These are phyloP conservation scores for Rousettus madagascariensis DNA, from an alignment of 2,797 vertebrate genomes.

Conservation along the genomic window DNA sequence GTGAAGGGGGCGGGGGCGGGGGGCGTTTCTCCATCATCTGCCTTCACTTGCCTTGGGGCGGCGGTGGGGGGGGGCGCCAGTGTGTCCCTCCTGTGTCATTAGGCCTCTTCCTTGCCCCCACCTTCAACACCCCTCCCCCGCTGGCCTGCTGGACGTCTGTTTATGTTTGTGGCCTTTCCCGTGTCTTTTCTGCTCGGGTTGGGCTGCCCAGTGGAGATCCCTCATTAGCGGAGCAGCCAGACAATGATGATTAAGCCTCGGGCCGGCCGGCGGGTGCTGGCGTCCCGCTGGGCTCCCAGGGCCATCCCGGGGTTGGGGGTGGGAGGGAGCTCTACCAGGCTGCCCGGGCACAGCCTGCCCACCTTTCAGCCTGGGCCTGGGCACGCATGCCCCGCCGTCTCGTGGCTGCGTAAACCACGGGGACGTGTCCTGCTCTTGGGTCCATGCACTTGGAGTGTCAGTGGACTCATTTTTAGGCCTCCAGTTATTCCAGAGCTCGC, in stretches of 20 bases:
- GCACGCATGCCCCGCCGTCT: accelerated
- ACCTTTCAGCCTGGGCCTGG: not conserved
- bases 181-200: not conserved
- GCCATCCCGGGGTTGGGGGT: accelerated
- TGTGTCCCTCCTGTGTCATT: accelerated
- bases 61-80: too few species aligned
- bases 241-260: not conserved
- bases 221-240: not conserved
- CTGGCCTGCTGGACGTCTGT: not conserved
- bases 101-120: too few species aligned
- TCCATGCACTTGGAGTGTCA: accelerated
- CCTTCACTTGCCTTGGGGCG: not conserved
- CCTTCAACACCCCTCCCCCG: too few species aligned
- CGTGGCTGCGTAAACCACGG: accelerated
- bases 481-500: not conserved
- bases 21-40: constrained; percentile 57
- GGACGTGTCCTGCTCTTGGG: accelerated
- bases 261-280: not conserved
- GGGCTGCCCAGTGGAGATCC: not conserved
- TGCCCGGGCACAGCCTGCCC: not conserved
- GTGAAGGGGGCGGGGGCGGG: not conserved
- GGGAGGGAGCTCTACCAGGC: not conserved
- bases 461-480: not conserved
- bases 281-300: not conserved
- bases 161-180: not conserved